phyloP scores from a whole-genome alignment of 2,888 invertebrate species.

The Agrotis exclamationis region DNA sequence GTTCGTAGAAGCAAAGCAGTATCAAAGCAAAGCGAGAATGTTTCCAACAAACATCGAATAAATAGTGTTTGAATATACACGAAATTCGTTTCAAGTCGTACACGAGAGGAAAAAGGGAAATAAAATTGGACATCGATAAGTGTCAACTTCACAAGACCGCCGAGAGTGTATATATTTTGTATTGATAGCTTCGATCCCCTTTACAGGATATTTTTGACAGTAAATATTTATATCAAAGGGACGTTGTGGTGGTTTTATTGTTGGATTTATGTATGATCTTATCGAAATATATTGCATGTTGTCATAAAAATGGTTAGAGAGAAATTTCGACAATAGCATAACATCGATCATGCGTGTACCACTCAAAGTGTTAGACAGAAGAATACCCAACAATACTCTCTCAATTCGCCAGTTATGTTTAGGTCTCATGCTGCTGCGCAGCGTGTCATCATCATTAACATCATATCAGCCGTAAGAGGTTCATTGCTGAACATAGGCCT shows the following conservation, averaged over 20 bases:
- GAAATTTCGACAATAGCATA: not conserved
- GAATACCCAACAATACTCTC: too few species aligned
- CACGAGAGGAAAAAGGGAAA: conserved; percentile 28
- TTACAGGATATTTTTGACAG: conserved; percentile 28
- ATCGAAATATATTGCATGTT: conserved; percentile 3
- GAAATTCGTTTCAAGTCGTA: conserved; percentile 45
- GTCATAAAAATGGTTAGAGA: not conserved
- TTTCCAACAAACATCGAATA: conserved; percentile 25
- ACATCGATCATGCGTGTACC: too few species aligned
- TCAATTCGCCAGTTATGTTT: too few species aligned
- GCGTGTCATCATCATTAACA: too few species aligned
- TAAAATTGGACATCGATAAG: conserved; percentile 58
- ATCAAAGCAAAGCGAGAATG: conserved; percentile 8
- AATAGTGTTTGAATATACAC: conserved; percentile 48
- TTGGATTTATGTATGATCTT: conserved; percentile 5
- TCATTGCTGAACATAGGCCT: too few species aligned
- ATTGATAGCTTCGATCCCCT: conserved; percentile 30
- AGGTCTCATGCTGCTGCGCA: too few species aligned
- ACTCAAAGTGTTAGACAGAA: too few species aligned
- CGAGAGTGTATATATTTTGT: conserved; percentile 36
- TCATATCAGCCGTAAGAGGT: too few species aligned
- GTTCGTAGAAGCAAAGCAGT: not conserved
- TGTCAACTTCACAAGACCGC: conserved; percentile 45
- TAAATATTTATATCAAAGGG: conserved; percentile 19
- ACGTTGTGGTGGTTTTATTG: conserved; percentile 14